Evolutionary conservation across 2,797 vertebrate species (phyloP).

Genomic region (Dromococcyx pavoninus): DNA sequence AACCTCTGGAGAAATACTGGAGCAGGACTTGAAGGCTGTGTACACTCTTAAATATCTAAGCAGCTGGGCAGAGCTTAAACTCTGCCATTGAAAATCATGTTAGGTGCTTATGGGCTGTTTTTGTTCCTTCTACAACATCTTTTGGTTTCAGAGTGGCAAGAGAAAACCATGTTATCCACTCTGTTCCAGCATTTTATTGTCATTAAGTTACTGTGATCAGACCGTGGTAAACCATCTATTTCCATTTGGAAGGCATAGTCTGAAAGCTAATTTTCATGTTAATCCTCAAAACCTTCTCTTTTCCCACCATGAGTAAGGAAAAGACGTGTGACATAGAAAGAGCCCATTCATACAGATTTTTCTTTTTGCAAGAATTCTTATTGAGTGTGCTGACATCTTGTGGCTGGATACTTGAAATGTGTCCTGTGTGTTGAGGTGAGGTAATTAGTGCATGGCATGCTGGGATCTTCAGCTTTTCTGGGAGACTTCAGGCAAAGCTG

Average conservation of each 20-base stretch:
- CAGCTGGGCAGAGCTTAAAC: background rate
- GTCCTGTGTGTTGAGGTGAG: background rate
- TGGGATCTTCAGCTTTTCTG: background rate
- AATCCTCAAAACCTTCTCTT: background rate
- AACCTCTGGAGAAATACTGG: background rate
- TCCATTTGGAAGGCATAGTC: background rate
- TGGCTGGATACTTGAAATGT: constrained; percentile 36
- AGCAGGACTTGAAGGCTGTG: background rate
- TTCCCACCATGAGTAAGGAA: background rate
- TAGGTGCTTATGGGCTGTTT: background rate
- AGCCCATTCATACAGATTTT: background rate
- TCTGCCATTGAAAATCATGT: background rate
- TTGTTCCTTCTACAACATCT: background rate
- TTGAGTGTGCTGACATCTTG: constrained; percentile 71
- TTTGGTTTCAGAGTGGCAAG: background rate
- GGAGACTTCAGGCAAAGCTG: background rate
- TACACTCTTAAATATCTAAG: background rate
- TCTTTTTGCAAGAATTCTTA: background rate
- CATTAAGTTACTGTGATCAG: background rate
- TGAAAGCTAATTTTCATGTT: background rate
- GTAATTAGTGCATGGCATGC: background rate
- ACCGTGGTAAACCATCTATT: background rate
- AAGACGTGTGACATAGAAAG: background rate
- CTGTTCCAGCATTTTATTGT: background rate
- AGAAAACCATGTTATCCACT: background rate